These are phyloP conservation scores for Nomada fabriciana DNA, from an alignment of 2,888 invertebrate genomes.

Conservation along the genomic window DNA sequence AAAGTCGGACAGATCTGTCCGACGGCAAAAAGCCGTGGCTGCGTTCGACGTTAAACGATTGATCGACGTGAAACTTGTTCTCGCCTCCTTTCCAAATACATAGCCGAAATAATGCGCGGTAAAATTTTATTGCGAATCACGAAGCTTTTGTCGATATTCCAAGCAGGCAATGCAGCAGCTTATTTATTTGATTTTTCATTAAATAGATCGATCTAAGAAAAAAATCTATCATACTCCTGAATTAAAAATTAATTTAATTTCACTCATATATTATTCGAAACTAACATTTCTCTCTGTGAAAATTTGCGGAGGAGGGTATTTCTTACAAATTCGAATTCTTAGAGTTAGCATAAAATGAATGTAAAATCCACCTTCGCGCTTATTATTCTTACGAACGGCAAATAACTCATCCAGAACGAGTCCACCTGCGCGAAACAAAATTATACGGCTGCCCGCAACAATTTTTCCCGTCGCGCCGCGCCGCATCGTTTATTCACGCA, in stretches of 20 bases:
- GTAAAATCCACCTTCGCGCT: background rate
- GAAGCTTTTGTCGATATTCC: too few relatives aligned
- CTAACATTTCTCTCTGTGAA: too few relatives aligned
- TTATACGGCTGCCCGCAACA: constrained; percentile 53
- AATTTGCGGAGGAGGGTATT: too few relatives aligned
- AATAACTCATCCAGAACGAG: constrained; percentile 15
- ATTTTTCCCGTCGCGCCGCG: constrained; percentile 47
- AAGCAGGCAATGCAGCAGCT: too few relatives aligned
- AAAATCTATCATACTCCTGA: too few relatives aligned
- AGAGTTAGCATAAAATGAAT: background rate
- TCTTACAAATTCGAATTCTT: too few relatives aligned
- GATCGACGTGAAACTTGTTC: constrained; percentile 41
- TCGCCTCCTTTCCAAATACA: constrained; percentile 15
- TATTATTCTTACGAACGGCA: background rate
- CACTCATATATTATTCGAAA: too few relatives aligned
- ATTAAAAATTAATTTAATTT: too few relatives aligned
- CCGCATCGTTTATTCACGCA: constrained; percentile 67
- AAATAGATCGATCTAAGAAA: too few relatives aligned
- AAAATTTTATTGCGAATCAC: too few relatives aligned
- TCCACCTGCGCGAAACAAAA: constrained; percentile 44
- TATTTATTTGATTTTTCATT: too few relatives aligned
- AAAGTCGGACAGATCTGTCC: constrained; percentile 23
- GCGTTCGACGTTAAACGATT: constrained; percentile 17
- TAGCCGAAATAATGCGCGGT: background rate
- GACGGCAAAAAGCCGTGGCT: background rate